Percentiles rank a stretch among this genome's conserved stretches.
Evolutionary conservation across 2,888 invertebrate species (phyloP).

Genomic region (Gari tellinella): DNA sequence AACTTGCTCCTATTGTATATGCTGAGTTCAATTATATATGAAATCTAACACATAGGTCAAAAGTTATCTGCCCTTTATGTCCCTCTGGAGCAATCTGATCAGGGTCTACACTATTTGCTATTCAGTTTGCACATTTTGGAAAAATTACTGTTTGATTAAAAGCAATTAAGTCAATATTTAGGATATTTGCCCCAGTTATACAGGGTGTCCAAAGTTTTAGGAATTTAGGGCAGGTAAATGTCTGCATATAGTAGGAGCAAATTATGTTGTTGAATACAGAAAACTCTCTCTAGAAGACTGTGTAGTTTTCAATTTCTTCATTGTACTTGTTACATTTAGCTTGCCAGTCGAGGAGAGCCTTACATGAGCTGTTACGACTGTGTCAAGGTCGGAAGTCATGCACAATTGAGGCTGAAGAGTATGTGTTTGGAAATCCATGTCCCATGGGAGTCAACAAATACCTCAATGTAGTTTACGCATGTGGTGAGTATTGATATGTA

Average conservation of each 20-base stretch:
- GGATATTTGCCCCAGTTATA: too few species aligned
- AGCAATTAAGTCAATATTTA: too few species aligned
- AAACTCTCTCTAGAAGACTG: not conserved
- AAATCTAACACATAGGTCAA: too few species aligned
- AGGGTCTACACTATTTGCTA: too few species aligned
- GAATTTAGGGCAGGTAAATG: not conserved
- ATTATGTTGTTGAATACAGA: too few species aligned
- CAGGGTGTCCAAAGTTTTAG: too few species aligned
- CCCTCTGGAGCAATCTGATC: too few species aligned
- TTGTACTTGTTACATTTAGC: constrained; percentile 89
- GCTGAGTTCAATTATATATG: too few species aligned
- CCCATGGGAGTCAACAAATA: constrained; percentile 81
- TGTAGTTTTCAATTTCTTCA: constrained; percentile 7
- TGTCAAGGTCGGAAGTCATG: constrained; percentile 85
- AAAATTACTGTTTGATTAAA: too few species aligned
- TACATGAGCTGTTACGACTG: constrained; percentile 95
- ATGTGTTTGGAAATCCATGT: constrained; percentile 83
- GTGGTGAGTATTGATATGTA: constrained; percentile 82
- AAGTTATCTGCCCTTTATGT: too few species aligned
- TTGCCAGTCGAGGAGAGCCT: constrained; percentile 94
- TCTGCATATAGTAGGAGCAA: not conserved
- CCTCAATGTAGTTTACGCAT: constrained; percentile 83
- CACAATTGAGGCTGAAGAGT: constrained; percentile 76
- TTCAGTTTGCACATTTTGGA: too few species aligned
- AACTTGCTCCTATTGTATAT: too few species aligned